Percentiles rank a stretch among this genome's conserved stretches.
Conservation (phyloP, 2,888 invertebrate genomes). For the Orthonevra nobilis region DNA sequence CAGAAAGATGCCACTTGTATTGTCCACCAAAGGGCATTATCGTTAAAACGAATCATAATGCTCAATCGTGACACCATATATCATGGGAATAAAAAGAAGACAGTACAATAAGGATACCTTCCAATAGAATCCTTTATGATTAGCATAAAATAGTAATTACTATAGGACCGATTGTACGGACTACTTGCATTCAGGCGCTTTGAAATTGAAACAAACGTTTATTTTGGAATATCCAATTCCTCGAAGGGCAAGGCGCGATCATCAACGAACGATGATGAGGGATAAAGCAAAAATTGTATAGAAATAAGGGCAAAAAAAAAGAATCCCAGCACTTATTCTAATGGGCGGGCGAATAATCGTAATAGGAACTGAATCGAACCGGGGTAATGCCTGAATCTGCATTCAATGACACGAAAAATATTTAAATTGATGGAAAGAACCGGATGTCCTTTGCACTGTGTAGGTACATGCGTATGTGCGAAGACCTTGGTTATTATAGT, state of each 20-base stretch:
- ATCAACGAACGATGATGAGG: conserved; percentile 24
- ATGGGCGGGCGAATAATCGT: conserved; percentile 70
- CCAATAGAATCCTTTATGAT: conserved; percentile 52
- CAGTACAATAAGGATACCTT: conserved; percentile 11
- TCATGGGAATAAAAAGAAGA: conserved; percentile 14
- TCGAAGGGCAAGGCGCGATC: conserved; percentile 39
- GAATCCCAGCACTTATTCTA: conserved; percentile 38
- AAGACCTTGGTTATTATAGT: conserved; percentile 21
- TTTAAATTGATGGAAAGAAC: conserved; percentile 73
- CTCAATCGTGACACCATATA: conserved; percentile 25
- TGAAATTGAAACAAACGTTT: conserved; percentile 56
- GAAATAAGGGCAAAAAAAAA: conserved; percentile 14
- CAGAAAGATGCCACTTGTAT: too few species aligned
- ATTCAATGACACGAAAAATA: conserved; percentile 74
- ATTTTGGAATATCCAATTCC: conserved; percentile 22
- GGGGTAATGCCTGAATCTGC: conserved; percentile 72
- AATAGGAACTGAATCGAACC: conserved; percentile 70
- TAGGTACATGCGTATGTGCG: background rate
- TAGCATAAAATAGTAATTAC: conserved; percentile 73
- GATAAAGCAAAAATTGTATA: too few species aligned
- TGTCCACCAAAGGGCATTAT: too few species aligned
- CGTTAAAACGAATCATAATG: conserved; percentile 4
- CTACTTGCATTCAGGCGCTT: conserved; percentile 46
- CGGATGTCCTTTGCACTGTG: conserved; percentile 62
- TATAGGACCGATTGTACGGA: conserved; percentile 54